phyloP scores from a whole-genome alignment of 1,140 invertebrate genomes.

The Drosophila ironensis region DNA sequence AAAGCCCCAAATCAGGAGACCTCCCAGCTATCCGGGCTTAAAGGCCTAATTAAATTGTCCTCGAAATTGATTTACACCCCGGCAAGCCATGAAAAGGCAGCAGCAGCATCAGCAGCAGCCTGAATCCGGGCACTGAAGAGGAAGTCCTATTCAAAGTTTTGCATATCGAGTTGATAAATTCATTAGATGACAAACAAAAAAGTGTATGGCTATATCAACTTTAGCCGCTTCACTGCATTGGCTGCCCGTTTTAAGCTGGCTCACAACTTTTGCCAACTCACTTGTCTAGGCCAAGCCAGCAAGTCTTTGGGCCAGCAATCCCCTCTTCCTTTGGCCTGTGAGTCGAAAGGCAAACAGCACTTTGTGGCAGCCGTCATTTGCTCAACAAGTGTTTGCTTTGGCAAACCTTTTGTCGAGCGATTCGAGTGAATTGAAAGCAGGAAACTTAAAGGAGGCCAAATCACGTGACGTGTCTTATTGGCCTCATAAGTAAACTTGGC shows the following conservation, averaged over 20 bases:
- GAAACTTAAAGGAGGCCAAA: conserved; percentile 16
- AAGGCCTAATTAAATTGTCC: conserved; percentile 66
- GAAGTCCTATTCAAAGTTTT: conserved; percentile 45
- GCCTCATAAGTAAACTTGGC: conserved; percentile 59
- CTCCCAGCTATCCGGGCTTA: not conserved
- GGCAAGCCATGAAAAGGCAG: not conserved
- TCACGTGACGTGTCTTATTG: conserved; percentile 77
- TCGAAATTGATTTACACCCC: conserved; percentile 60
- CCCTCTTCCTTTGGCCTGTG: not conserved
- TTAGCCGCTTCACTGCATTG: conserved; percentile 21
- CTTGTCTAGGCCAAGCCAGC: conserved; percentile 18
- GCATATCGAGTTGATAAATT: conserved; percentile 74
- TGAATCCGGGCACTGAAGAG: not conserved
- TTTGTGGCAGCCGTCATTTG: conserved; percentile 75
- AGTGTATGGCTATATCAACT: conserved; percentile 12
- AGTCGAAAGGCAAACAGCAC: conserved; percentile 69
- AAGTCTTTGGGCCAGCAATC: not conserved
- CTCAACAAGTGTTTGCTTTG: conserved; percentile 76
- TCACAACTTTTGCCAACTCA: conserved; percentile 49
- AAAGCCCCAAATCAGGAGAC: conserved; percentile 63
- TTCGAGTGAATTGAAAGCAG: conserved; percentile 30
- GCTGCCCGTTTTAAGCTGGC: conserved; percentile 15
- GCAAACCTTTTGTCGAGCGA: conserved; percentile 58
- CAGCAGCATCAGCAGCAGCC: too few species aligned
- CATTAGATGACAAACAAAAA: conserved; percentile 68